These are phyloP conservation scores for Drosophila differens DNA, from an alignment of 2,888 invertebrate genomes.

Conservation along the genomic window DNA sequence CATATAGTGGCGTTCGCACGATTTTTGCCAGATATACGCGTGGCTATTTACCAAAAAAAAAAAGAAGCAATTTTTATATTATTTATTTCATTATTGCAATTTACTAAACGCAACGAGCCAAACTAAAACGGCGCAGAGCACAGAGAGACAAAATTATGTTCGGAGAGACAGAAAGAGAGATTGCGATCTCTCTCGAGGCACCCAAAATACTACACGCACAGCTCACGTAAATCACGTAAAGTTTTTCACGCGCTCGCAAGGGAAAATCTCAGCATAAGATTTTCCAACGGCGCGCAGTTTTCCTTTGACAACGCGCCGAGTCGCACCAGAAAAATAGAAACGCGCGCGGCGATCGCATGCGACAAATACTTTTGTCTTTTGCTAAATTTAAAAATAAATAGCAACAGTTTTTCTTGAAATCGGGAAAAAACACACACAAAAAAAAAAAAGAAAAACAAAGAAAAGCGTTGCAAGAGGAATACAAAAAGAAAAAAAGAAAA, in stretches of 20 bases:
- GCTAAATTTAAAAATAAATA: conserved; percentile 79
- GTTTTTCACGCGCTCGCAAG: conserved; percentile 41
- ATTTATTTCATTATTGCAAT: conserved; percentile 70
- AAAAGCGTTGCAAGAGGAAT: conserved; percentile 33
- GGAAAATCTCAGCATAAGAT: conserved; percentile 65
- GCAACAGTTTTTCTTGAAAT: conserved; percentile 49
- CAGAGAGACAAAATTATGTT: not conserved
- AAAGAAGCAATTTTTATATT: conserved; percentile 6
- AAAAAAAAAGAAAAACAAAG: conserved; percentile 26
- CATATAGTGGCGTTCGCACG: conserved; percentile 16
- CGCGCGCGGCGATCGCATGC: conserved; percentile 44
- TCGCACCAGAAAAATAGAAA: conserved; percentile 51
- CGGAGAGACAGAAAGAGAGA: not conserved
- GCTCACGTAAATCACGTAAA: conserved; percentile 22
- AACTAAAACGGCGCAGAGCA: conserved; percentile 2
- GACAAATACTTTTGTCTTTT: conserved; percentile 74
- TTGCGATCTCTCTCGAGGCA: conserved; percentile 28
- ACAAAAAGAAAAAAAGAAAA: conserved; percentile 13
- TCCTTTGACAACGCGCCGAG: conserved; percentile 84
- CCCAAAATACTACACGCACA: conserved; percentile 49
- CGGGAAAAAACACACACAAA: conserved; percentile 23
- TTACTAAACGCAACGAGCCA: conserved; percentile 56
- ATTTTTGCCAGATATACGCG: conserved; percentile 52
- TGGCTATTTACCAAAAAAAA: conserved; percentile 20
- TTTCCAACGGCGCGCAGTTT: conserved; percentile 76